Conservation (phyloP, 92 coral and sea anemone species). For the Zoanthus gigantus region DNA sequence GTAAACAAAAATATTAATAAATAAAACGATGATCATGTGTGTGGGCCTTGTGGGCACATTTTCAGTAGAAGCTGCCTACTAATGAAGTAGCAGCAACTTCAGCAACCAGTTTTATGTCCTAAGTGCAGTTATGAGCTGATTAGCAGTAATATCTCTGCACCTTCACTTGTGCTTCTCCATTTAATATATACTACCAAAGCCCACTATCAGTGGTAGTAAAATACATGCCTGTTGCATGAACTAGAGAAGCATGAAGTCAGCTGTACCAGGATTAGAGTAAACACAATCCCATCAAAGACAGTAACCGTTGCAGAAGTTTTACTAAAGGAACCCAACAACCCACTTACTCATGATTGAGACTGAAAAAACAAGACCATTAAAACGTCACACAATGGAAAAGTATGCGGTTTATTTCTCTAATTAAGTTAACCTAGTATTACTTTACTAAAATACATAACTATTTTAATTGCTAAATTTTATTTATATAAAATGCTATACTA, state of each 20-base stretch:
- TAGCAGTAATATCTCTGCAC: conserved; percentile 13
- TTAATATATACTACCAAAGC: conserved; percentile 39
- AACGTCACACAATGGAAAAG: conserved; percentile 15
- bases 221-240: conserved; percentile 31
- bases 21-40: conserved; percentile 3
- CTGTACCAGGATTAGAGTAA: conserved; percentile 11
- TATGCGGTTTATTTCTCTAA: neutral
- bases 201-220: conserved; percentile 37
- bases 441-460: no score
- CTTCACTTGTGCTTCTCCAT: conserved; percentile 43
- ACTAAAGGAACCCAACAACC: neutral
- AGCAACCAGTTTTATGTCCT: conserved; percentile 13
- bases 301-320: conserved; percentile 1
- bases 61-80: conserved; percentile 25
- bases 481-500: no score
- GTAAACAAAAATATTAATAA: no score
- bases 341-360: conserved; percentile 21
- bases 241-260: conserved; percentile 12
- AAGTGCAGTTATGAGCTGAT: conserved; percentile 42
- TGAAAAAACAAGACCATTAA: neutral
- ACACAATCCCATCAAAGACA: conserved; percentile 21
- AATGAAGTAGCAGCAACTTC: conserved; percentile 24
- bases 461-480: no score
- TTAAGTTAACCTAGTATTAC: neutral
- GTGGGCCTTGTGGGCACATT: conserved; percentile 31